Evolutionary conservation across 2,113 vertebrate genomes (phyloP).

Genomic region (Eublepharis macularius): DNA sequence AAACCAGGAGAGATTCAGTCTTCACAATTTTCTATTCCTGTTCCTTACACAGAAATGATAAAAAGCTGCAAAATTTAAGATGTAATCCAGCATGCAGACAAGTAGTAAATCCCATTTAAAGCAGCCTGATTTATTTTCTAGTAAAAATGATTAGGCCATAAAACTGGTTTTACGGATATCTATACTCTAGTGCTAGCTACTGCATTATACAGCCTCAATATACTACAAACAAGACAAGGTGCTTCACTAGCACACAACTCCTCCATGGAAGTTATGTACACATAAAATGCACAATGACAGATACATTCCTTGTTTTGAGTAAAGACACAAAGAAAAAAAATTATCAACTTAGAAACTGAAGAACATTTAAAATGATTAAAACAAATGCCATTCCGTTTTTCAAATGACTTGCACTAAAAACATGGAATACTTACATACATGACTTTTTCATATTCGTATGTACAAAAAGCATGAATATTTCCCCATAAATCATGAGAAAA

Average conservation of each 20-base stretch:
- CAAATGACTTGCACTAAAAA: not conserved
- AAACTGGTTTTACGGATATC: not conserved
- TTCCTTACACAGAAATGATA: not conserved
- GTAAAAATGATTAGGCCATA: not conserved
- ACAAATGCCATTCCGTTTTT: not conserved
- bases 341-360: not conserved
- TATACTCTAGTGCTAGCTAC: too few relatives aligned
- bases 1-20: not conserved
- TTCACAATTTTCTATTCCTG: not conserved
- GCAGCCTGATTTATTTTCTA: not conserved
- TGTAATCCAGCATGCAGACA: not conserved
- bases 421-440: too few relatives aligned
- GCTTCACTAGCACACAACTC: not conserved
- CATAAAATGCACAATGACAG: not conserved
- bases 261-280: not conserved
- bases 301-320: not conserved
- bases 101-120: too few relatives aligned
- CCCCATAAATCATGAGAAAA: too few relatives aligned
- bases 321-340: not conserved
- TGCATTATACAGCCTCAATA: not conserved
- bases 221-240: not conserved
- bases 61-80: not conserved
- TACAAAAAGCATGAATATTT: too few relatives aligned
- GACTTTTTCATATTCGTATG: too few relatives aligned
- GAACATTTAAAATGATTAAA: not conserved